Base-by-base conservation (phyloP, 2,797 vertebrate genomes). In the Crax fasciolata region DNA sequence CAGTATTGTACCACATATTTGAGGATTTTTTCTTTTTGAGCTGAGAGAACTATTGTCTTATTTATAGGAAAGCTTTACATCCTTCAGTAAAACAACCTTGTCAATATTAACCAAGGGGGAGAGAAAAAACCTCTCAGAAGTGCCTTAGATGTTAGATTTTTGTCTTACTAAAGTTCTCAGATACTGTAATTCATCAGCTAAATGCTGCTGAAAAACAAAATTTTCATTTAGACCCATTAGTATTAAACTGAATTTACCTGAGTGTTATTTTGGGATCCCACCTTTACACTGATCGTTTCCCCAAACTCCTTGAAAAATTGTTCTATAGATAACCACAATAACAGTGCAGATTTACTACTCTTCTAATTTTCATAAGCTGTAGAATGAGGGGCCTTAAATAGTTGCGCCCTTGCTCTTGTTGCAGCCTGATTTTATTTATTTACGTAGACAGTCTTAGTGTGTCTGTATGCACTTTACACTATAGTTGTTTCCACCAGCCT, bases 401-500 rank as follows among this genome's bases (percentile, higher is more conserved):
- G 46, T 49, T 81, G 28, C 1, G 9, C 2, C 18, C 21, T 17
- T 35, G 21, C 58, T 65, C 19, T 46, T 23, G 19, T 38, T 57
- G n/a, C 58, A 72, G 32, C 27, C 66, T 59, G 43, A 15, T 41
- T 67, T 54, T 54, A 27, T 54, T 18, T 73, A n/a, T 39, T 10
- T 30, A 4, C 35, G 17, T 62, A 49, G n/a, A 10, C 16, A 28
- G 4, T 74, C 18, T 46, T 46, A 51, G 30, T 19, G 16, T 57
- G 82, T 46, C 58, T 87, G 12, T 21, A 18, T 1, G 1, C 21
- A 6, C n/a, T n/a, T 0, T 2, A 1, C 13, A 6, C 28, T n/a
- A 1, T 16, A 20, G 23, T 44, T 62, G 55, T n/a, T 62, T 44
- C 51, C 24, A 61, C 16, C 19, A 3, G 68, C 41, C 38, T 49